Evolutionary conservation across 2,888 invertebrate genomes (phyloP), one percentile per base, ranked within the genome.

Genomic region (Melanophora roralis): DNA sequence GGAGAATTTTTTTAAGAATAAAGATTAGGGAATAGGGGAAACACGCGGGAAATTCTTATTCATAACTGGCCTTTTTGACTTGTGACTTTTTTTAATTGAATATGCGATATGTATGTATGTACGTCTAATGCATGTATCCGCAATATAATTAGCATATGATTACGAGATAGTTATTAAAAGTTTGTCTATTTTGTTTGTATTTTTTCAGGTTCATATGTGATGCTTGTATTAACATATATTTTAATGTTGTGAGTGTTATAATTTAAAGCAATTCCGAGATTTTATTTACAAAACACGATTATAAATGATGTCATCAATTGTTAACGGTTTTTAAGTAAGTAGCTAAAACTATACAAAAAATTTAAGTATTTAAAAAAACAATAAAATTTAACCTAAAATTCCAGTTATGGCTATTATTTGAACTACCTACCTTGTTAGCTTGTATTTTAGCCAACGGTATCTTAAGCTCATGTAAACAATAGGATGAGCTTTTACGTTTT

Each of bases 131-230:
- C 43, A 19, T 7, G 2, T 53, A 65, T 57, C 65, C 55, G 47
- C 60, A 60, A 71, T 75, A 34, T 71, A 55, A 79, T 79, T 75
- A 75, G 55, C 79, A 75, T 79, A 75, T 69, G 23, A 60, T 75
- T 75, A 69, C 43, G 69, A 69, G 36, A 67, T 73, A 12, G 43
- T 80, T 64, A 57, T 72, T 64, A 38, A 72, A 49, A 19, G 21
- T 73, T 73, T 68, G 16, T 53, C 11, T 74, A 43, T 53, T 49
- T 77, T 64, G 27, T 62, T 68, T 68, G 16, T 74, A 23, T 72
- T 67, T 49, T 81, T 81, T 57, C 60, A 80, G 75, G 75, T 80
- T 69, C 64, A 64, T 47, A 23, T 49, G 45, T 57, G 38, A 19
- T 14, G 27, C 16, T 64, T 72, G 43, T 62, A 53, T n/a, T n/a